phyloP scores from a whole-genome alignment of 2,888 invertebrate species.

The Microctonus hyperodae region DNA sequence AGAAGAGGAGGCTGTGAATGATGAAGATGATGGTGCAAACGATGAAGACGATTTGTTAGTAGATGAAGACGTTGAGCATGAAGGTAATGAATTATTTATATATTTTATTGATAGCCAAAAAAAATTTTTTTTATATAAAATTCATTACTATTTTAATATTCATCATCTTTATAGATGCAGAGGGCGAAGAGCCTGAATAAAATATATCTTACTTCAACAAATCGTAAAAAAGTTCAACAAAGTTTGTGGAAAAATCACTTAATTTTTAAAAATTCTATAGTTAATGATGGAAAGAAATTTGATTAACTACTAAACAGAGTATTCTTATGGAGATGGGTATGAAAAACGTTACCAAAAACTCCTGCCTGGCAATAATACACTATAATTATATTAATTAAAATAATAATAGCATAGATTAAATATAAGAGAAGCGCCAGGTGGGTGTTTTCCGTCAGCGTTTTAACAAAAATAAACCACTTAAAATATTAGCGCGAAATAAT shows the following conservation, averaged over 20 bases:
- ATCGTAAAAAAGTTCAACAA: conserved; percentile 16
- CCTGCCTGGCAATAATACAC: conserved; percentile 46
- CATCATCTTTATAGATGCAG: conserved; percentile 43
- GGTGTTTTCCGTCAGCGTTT: conserved; percentile 37
- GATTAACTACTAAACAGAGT: too few relatives aligned
- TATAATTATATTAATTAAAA: conserved; percentile 48
- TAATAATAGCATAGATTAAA: conserved; percentile 42
- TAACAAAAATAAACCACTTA: conserved; percentile 5
- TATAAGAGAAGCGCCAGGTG: conserved; percentile 41
- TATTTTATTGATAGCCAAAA: neutral
- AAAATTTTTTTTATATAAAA: conserved; percentile 3
- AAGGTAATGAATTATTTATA: conserved; percentile 42
- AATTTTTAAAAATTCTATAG: conserved; percentile 13
- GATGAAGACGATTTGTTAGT: conserved; percentile 57
- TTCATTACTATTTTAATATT: too few relatives aligned
- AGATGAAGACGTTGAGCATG: conserved; percentile 55
- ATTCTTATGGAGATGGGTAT: conserved; percentile 31
- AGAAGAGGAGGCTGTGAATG: conserved; percentile 47
- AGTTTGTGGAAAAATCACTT: conserved; percentile 11
- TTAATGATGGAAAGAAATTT: too few relatives aligned
- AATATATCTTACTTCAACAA: conserved; percentile 24
- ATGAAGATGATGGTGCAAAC: conserved; percentile 50
- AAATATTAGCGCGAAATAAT: conserved; percentile 4
- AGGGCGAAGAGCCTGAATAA: conserved; percentile 54
- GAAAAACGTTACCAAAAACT: conserved; percentile 39